Conservation (phyloP, 2,888 invertebrate genomes). For the Podotricha telesiphe region DNA sequence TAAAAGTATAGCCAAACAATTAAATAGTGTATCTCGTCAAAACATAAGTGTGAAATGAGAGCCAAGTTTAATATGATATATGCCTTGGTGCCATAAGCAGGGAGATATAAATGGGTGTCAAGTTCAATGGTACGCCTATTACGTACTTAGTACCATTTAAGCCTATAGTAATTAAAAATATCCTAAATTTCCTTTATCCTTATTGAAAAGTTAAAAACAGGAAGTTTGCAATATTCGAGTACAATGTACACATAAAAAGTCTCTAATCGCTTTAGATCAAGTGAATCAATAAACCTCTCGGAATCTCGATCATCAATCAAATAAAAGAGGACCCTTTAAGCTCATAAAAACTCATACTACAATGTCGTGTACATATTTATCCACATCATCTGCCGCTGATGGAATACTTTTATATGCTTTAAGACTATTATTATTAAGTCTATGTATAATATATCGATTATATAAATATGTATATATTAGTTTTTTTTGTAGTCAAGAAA, state of each 20-base stretch:
- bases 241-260: slow-evolving; percentile 20
- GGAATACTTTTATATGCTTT: slow-evolving; percentile 49
- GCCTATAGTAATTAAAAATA: background rate
- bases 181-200: background rate
- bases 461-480: no score
- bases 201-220: slow-evolving; percentile 11
- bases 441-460: no score
- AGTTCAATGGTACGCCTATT: no score
- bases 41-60: no score
- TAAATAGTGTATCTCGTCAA: no score
- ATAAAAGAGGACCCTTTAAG: slow-evolving; percentile 52
- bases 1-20: no score
- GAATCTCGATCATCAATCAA: slow-evolving; percentile 57
- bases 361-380: slow-evolving; percentile 78
- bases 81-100: no score
- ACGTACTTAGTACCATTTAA: no score
- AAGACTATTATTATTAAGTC: no score
- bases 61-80: no score
- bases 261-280: slow-evolving; percentile 50
- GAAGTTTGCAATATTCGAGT: slow-evolving; percentile 4
- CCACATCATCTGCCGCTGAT: slow-evolving; percentile 76
- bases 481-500: no score
- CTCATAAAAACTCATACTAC: slow-evolving; percentile 74
- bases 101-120: no score
- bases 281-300: slow-evolving; percentile 68